Evolutionary conservation across 2,113 vertebrate genomes (phyloP).

Genomic region (Chionomys nivalis): DNA sequence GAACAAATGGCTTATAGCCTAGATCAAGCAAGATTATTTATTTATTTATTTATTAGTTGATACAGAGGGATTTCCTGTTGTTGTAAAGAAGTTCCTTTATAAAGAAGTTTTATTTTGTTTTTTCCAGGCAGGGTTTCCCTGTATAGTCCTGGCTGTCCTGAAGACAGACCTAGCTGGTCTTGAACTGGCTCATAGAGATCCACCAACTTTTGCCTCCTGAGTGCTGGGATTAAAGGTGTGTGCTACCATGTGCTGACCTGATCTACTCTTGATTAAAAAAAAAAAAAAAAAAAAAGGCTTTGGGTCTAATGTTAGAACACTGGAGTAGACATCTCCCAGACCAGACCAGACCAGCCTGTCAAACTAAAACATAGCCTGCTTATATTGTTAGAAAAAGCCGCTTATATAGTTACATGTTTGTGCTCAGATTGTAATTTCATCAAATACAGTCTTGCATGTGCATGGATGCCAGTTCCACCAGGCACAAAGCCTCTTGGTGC

Average conservation of each 20-base stretch:
- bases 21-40: not conserved
- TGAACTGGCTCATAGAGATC: not conserved
- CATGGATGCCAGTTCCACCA: not conserved
- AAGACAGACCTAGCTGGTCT: not conserved
- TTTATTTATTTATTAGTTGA: not conserved
- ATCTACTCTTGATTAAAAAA: not conserved
- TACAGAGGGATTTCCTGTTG: not conserved
- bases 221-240: not conserved
- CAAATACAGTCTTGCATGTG: not conserved
- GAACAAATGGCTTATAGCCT: not conserved
- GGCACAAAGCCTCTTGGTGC: not conserved
- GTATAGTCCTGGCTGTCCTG: not conserved
- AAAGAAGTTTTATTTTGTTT: not conserved
- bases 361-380: not conserved
- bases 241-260: not conserved
- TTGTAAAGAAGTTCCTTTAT: conserved; percentile 15
- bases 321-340: not conserved
- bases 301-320: not conserved
- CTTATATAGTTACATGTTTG: not conserved
- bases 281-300: not conserved
- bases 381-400: not conserved
- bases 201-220: not conserved
- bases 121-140: not conserved
- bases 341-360: not conserved
- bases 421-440: not conserved